These are phyloP conservation scores for Spinibarbus caldwelli DNA, from an alignment of 2,797 vertebrate species.

Conservation along the genomic window DNA sequence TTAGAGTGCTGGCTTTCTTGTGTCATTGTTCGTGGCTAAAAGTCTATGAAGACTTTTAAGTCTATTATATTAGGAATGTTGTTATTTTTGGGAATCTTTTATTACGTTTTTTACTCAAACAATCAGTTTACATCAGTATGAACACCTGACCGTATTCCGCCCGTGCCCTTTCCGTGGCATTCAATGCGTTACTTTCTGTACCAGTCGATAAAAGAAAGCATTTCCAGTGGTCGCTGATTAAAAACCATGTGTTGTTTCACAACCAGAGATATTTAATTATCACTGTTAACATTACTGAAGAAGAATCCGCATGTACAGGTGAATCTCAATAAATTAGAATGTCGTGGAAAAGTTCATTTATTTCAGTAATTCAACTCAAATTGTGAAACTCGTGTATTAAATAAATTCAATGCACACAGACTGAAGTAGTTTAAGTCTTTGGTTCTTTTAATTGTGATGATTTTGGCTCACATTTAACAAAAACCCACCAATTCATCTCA, in stretches of 20 bases:
- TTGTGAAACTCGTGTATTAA: too few species aligned
- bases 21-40: constrained; percentile 22
- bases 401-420: too few species aligned
- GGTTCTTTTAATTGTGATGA: too few species aligned
- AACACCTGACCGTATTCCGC: neutral
- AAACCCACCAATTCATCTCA: too few species aligned
- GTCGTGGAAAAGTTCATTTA: too few species aligned
- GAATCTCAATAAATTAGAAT: too few species aligned
- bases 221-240: constrained; percentile 21
- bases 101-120: neutral
- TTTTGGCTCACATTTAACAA: too few species aligned
- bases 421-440: too few species aligned
- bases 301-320: constrained; percentile 18
- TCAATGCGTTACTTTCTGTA: constrained; percentile 17
- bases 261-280: constrained; percentile 13
- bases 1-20: constrained; percentile 29
- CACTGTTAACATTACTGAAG: neutral
- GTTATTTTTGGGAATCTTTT: constrained; percentile 10
- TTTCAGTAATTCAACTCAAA: too few species aligned
- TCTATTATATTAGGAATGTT: constrained; percentile 13
- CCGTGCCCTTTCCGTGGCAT: neutral
- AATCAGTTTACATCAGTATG: constrained; percentile 8
- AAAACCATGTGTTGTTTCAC: constrained; percentile 8
- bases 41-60: neutral
- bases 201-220: constrained; percentile 1